These are phyloP conservation scores for Leptoteleia sp. DNA, from an alignment of 1,140 invertebrate genomes.

Conservation along the genomic window DNA sequence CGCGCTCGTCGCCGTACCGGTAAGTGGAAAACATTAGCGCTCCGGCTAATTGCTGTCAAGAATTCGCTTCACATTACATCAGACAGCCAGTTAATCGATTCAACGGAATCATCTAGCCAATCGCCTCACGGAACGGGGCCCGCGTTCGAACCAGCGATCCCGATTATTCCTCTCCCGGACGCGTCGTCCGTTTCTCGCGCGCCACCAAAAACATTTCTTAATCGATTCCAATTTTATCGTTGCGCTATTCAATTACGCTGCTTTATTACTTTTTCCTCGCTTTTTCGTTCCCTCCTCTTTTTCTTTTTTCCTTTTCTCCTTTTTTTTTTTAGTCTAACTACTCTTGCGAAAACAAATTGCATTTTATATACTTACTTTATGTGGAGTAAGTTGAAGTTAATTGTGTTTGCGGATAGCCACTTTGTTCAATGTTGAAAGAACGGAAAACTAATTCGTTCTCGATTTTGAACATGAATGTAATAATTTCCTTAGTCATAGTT, in stretches of 20 bases:
- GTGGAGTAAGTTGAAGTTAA: conserved; percentile 9
- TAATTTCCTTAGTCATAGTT: too few species aligned
- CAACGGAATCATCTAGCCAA: conserved; percentile 65
- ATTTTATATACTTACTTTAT: conserved; percentile 5
- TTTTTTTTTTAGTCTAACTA: too few species aligned
- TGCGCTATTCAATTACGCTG: conserved; percentile 9
- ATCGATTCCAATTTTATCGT: conserved; percentile 10
- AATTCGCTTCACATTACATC: conserved; percentile 69
- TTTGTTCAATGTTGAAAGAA: conserved; percentile 8
- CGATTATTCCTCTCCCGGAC: conserved; percentile 12
- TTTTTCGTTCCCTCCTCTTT: too few species aligned
- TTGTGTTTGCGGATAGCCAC: conserved; percentile 27
- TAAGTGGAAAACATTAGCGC: conserved; percentile 74
- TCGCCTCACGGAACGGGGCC: conserved; percentile 17
- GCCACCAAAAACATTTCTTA: conserved; percentile 19
- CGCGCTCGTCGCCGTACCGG: conserved; percentile 33
- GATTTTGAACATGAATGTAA: too few species aligned
- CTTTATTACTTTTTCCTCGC: conserved; percentile 24
- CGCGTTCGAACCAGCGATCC: conserved; percentile 21
- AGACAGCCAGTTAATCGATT: conserved; percentile 71
- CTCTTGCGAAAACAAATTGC: conserved; percentile 20
- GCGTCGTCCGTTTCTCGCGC: conserved; percentile 6
- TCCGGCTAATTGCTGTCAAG: conserved; percentile 74
- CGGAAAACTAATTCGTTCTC: background rate
- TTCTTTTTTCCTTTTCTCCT: too few species aligned